A percentile compares a stretch with the other conserved stretches of the same genome.
Evolutionary conservation across 2,797 vertebrate species (phyloP).

Genomic region (Lutjanus argentimaculatus): DNA sequence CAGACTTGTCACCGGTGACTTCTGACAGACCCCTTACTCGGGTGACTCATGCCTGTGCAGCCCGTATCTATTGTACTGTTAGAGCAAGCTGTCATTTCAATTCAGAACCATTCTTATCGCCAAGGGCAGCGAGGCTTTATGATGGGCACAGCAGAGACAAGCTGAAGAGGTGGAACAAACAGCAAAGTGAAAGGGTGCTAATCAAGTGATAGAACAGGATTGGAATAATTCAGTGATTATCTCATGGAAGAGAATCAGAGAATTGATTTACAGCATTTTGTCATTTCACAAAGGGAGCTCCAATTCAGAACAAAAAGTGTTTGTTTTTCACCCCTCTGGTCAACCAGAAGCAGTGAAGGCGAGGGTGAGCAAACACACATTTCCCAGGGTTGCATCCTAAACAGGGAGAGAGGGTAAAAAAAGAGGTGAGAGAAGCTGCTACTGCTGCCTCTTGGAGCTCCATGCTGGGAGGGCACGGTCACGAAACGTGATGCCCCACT

Average conservation of each 20-base stretch:
- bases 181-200: conserved; percentile 28
- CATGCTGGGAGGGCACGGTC: conserved; percentile 9
- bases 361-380: conserved; percentile 56
- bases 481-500: conserved; percentile 38
- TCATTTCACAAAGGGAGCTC: conserved; percentile 22
- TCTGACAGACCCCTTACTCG: conserved; percentile 47
- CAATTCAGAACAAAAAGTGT: conserved; percentile 14
- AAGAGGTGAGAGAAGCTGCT: conserved; percentile 15
- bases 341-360: conserved; percentile 30
- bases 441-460: conserved; percentile 21
- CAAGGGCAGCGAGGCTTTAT: conserved; percentile 20
- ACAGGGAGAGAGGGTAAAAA: conserved; percentile 13
- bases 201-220: conserved; percentile 6
- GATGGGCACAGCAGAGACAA: conserved; percentile 9
- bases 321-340: conserved; percentile 39
- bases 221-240: conserved; percentile 10
- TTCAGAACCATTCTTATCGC: conserved; percentile 16
- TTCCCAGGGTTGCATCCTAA: conserved; percentile 50
- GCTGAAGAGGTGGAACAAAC: conserved; percentile 30
- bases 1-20: conserved; percentile 35
- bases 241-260: neutral
- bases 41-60: conserved; percentile 56
- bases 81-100: conserved; percentile 42
- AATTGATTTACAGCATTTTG: conserved; percentile 3
- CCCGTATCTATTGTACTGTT: conserved; percentile 19